phyloP scores from a whole-genome alignment of 2,797 vertebrate species.

The Naso thynnoides region DNA sequence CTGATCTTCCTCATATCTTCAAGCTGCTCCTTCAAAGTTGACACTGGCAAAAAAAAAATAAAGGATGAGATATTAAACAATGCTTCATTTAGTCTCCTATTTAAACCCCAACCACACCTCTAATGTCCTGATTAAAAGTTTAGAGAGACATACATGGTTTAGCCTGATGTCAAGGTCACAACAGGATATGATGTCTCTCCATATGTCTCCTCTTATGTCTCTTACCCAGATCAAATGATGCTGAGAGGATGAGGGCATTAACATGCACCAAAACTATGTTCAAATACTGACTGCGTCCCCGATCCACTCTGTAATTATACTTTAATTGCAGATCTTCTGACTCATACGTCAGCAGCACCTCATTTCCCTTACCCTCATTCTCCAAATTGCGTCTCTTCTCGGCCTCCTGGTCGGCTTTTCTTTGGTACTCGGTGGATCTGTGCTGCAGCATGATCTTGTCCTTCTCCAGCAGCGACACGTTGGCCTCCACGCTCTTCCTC shows the following conservation, averaged over 20 bases:
- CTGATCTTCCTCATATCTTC: conserved; percentile 96
- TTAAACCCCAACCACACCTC: not conserved
- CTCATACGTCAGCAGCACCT: conserved; percentile 21
- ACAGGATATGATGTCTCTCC: conserved; percentile 26
- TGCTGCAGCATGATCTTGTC: conserved; percentile 96
- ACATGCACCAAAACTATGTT: conserved; percentile 20
- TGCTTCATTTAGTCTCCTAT: not conserved
- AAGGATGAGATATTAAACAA: not conserved
- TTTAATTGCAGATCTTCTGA: conserved; percentile 30
- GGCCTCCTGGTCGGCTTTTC: conserved; percentile 96
- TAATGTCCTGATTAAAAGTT: not conserved
- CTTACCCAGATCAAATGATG: conserved; percentile 29
- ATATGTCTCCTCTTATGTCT: conserved; percentile 20
- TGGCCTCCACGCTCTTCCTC: conserved; percentile 90
- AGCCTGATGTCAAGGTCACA: conserved; percentile 3
- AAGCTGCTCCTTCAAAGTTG: conserved; percentile 96
- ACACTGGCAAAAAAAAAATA: conserved; percentile 86
- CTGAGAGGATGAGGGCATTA: not conserved
- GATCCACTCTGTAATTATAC: conserved; percentile 21
- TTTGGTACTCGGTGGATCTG: conserved; percentile 93
- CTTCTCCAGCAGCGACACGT: conserved; percentile 93
- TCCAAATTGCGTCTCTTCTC: conserved; percentile 96
- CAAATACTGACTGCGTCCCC: conserved; percentile 11
- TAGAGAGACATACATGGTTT: not conserved
- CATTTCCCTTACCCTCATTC: conserved; percentile 91